Base-by-base conservation (phyloP, 2,888 invertebrate genomes). In the Endotricha flammealis region DNA sequence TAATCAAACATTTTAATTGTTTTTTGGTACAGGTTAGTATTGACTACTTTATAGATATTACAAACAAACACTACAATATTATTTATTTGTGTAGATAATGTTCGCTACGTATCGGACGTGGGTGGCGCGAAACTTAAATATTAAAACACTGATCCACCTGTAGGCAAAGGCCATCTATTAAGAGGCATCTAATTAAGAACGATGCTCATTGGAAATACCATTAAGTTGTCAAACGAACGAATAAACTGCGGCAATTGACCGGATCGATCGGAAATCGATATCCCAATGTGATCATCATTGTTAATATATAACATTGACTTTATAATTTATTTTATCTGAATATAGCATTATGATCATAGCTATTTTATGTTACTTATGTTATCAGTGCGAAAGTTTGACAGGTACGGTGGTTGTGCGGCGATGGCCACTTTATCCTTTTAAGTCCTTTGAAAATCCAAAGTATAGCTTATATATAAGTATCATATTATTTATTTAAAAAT, bases 161-260 rank as follows among this genome's bases (percentile, higher is more conserved):
- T 11, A 27, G 27, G 27, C 27, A 27, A 12, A 7, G 27, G 7
- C 8, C 20, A 8, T 20, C 20, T 13, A 27, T 12, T 8, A 8
- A 2, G 7, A 10, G 6, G 1, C 12, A 12, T 20, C 20, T 20
- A 30, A 30, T 20, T 30, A 20, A 17, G 10, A 30, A 20, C 20
- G 17, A 30, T 17, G 11, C 3, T 12, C 30, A 30, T 6, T 30
- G 30, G 10, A 20, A 29, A 20, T 20, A n/a, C 30, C 20, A 31
- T 32, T 27, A 32, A 32, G 32, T 32, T 32, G 25, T 33, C 27
- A 33, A 34, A 12, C 14, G 9, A n/a, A 12, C 17, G 9, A 34
- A 34, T 34, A 28, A 34, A 27, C 27, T 12, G 11, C 12, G 10
- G 27, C 27, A 34, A 28, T 33, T 11, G 12, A 34, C 20, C 20